A percentile compares a stretch with the other conserved stretches of the same genome.
Evolutionary conservation across 2,797 vertebrate genomes (phyloP).

Genomic region (Hemibagrus guttatus): DNA sequence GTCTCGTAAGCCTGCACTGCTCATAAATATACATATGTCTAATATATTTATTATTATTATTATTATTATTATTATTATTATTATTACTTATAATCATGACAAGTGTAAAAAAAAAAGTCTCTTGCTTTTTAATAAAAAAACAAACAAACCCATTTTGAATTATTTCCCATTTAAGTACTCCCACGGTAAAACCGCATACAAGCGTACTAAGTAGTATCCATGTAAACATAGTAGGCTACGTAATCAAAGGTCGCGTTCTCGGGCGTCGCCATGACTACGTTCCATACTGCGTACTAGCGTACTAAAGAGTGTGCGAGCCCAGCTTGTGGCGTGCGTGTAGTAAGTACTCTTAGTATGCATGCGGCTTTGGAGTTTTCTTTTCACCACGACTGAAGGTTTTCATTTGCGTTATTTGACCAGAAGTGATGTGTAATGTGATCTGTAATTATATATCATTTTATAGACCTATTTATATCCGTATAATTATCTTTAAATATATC

Average conservation of each 20-base stretch:
- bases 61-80: neutral
- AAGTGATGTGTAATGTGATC: neutral
- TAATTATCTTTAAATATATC: neutral
- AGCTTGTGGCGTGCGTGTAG: neutral
- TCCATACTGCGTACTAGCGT: neutral
- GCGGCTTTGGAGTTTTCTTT: neutral
- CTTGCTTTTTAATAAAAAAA: neutral
- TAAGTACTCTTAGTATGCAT: neutral
- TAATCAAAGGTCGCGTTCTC: neutral
- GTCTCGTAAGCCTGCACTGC: neutral
- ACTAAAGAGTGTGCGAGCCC: neutral
- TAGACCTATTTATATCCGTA: neutral
- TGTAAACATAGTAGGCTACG: neutral
- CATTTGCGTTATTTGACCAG: neutral
- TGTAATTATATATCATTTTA: neutral
- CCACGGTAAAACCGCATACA: neutral
- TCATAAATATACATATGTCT: neutral
- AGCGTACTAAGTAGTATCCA: neutral
- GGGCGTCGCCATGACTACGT: constrained; percentile 4
- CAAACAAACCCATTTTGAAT: neutral
- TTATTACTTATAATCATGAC: neutral
- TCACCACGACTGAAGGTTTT: neutral
- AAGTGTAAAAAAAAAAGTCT: neutral
- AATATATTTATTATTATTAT: neutral
- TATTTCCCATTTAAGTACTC: neutral